phyloP scores from a whole-genome alignment of 37 sponge, comb jelly and placozoan species.

The Hexactinellida sp. region DNA sequence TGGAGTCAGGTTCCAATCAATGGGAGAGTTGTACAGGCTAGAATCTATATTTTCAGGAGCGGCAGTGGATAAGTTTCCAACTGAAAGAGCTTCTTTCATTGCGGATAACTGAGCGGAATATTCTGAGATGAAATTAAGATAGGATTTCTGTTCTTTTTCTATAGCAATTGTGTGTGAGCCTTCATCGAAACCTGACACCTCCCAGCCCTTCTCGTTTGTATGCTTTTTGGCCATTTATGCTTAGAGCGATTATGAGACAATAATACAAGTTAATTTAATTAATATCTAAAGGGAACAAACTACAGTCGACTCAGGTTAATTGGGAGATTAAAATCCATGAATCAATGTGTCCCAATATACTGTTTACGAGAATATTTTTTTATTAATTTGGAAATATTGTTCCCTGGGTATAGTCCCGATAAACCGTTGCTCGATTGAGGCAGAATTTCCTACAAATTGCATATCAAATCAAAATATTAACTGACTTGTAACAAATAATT shows the following conservation, averaged over 20 bases:
- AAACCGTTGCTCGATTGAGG: too few species aligned
- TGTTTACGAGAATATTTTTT: too few species aligned
- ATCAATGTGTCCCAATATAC: too few species aligned
- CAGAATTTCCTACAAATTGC: too few species aligned
- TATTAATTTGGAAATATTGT: too few species aligned
- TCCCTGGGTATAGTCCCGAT: too few species aligned
- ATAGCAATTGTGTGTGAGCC: constrained; percentile 1
- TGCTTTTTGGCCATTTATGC: not conserved
- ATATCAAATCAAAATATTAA: too few species aligned
- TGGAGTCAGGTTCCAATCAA: not conserved
- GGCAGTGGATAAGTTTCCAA: not conserved
- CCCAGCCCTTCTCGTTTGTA: constrained; percentile 3
- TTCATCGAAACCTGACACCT: constrained; percentile 10
- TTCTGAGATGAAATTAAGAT: not conserved
- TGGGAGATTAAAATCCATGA: too few species aligned
- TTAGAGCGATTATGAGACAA: not conserved
- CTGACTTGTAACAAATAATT: too few species aligned
- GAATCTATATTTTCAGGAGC: not conserved
- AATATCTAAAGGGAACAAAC: too few species aligned
- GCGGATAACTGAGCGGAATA: not conserved
- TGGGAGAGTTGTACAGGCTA: constrained; percentile 2
- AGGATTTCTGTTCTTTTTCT: not conserved
- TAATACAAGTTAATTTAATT: not conserved
- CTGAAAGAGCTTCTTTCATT: not conserved
- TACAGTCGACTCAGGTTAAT: too few species aligned